Evolutionary conservation across 2,113 vertebrate species (phyloP).

Genomic region (Mormyrus lacerda): DNA sequence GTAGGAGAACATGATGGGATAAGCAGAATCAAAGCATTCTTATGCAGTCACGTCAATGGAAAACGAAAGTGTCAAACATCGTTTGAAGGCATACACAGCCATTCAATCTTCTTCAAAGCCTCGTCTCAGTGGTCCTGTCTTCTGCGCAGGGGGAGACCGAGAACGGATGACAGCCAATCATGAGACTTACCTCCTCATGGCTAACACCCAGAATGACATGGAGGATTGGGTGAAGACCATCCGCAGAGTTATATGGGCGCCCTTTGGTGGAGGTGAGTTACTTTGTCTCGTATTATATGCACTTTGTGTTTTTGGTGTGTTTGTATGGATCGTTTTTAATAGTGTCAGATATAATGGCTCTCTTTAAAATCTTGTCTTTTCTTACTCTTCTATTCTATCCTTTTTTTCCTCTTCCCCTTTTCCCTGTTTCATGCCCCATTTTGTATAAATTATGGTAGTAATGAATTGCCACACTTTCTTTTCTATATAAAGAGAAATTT

Average conservation of each 20-base stretch:
- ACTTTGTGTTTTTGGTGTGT: not conserved
- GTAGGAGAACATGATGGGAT: not conserved
- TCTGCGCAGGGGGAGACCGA: conserved; percentile 77
- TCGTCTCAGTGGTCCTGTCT: conserved; percentile 22
- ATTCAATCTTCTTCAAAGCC: not conserved
- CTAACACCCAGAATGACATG: conserved; percentile 97
- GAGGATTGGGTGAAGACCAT: conserved; percentile 98
- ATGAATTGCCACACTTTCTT: not conserved
- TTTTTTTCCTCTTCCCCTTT: not conserved
- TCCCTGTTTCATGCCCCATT: not conserved
- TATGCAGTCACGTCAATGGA: not conserved
- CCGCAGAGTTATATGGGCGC: conserved; percentile 95
- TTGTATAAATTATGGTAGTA: not conserved
- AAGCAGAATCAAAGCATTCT: not conserved
- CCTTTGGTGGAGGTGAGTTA: conserved; percentile 93
- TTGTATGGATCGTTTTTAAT: not conserved
- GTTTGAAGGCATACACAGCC: not conserved
- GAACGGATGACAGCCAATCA: conserved; percentile 98
- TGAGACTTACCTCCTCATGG: conserved; percentile 99
- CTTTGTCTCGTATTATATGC: not conserved
- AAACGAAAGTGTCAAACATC: not conserved
- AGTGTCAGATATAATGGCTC: not conserved
- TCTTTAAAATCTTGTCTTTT: not conserved
- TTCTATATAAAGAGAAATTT: not conserved
- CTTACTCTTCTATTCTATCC: not conserved